Evolutionary conservation across 2,797 vertebrate genomes (phyloP).

Genomic region (Pseudomugil gertrudae): DNA sequence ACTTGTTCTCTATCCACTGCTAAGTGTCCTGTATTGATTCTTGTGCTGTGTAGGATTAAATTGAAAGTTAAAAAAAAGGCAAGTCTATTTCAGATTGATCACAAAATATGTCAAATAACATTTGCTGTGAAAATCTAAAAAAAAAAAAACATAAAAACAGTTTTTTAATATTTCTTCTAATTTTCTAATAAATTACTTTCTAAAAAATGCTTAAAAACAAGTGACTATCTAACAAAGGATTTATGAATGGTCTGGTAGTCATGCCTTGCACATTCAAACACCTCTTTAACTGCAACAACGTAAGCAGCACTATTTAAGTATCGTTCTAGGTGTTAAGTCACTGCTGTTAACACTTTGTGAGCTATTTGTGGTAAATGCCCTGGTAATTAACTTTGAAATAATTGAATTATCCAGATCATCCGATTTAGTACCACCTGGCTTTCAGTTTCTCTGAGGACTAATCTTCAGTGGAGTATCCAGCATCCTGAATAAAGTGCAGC

Average conservation of each 20-base stretch:
- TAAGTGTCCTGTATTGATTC: too few species aligned
- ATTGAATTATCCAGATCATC: constrained; percentile 13
- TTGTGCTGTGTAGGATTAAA: too few species aligned
- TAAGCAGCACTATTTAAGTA: background rate
- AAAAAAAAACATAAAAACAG: background rate
- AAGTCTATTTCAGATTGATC: too few species aligned
- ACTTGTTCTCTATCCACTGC: background rate
- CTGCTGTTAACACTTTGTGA: background rate
- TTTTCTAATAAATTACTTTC: background rate
- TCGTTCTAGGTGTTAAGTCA: background rate
- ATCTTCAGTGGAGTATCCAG: background rate
- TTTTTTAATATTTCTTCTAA: background rate
- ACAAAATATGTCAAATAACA: too few species aligned
- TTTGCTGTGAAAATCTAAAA: too few species aligned
- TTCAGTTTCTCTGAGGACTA: constrained; percentile 11
- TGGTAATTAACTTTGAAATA: constrained; percentile 1
- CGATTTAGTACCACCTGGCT: constrained; percentile 6
- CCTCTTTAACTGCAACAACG: background rate
- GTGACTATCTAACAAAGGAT: background rate
- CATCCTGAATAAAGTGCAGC: constrained; percentile 4
- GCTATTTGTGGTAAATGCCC: constrained; percentile 1
- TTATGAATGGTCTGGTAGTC: background rate
- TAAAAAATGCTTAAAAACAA: background rate
- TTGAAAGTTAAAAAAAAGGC: too few species aligned
- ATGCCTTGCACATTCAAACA: background rate